Base-by-base conservation (phyloP, 1,140 invertebrate genomes). In the Heliconius hermathena region DNA sequence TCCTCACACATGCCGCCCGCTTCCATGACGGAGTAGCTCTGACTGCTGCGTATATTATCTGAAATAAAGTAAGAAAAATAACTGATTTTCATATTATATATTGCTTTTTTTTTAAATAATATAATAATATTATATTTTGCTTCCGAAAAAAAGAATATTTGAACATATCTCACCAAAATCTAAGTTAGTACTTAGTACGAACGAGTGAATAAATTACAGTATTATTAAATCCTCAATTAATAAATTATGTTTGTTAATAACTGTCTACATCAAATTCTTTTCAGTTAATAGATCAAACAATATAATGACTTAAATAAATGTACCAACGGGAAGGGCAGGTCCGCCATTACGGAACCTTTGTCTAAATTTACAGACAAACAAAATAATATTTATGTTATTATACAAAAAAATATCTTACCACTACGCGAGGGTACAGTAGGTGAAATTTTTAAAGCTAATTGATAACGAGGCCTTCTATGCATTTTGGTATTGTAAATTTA, bases 21-120 rank as follows among this genome's bases (percentile, higher is more conserved):
- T 66, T 66, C 60, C 60, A 66, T 66, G 11, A 66, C 60, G 26
- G 60, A 66, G n/a, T 66, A 66, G 22, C 60, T 66, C 8, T 11
- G 54, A 22, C 22, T 26, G 60, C 22, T 66, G 22, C 22, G 60
- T 26, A 66, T 26, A 66, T 66, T 1, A 5, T 66, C 60, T 66
- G 8, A 22, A 57, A 54, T n/a, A 60, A 22, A 26, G 22, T 29
- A 26, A 29, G 26, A 66, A 26, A 29, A 11, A 57, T 57, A n/a
- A 20, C 8, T 11, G 8, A 57, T 20, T 57, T 57, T n/a, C 8
- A 52, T 52, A 20, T 20, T 52, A 18, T 52, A 52, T 52, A 52
- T 20, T 52, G 16, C 20, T 52, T 18, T 33, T 52, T 20, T 20
- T 18, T n/a, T n/a, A n/a, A 18, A 16, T 6, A 52, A 52, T 52